Evolutionary conservation across 2,797 vertebrate genomes (phyloP), one percentile per base, ranked within the genome.

Genomic region (Hydrocynus forskahlii): DNA sequence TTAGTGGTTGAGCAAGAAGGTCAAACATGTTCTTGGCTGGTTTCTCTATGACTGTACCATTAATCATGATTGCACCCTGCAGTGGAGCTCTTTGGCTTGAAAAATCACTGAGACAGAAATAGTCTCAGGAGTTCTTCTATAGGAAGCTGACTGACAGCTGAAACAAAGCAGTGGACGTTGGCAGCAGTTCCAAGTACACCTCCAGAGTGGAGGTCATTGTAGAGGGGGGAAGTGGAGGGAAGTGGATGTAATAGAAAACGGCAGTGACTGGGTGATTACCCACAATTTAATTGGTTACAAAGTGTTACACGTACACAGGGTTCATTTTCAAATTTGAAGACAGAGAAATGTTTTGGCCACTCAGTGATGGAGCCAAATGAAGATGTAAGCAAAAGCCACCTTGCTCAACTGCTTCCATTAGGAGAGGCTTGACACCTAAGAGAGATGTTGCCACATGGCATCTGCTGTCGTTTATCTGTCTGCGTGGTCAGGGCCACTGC

Each of bases 91-190:
- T 69, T 68, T 69, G 75, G 63, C 71, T 69, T 21, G 76, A 54
- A 85, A 55, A 83, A 85, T 72, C 81, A 80, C 73, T 67, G 78
- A 83, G 78, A 84, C 23, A 76, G 70, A 79, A 85, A 76, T 21
- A 5, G 79, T 10, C 62, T 59, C 75, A 67, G 52, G 59, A 69
- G 75, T 55, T 70, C 67, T 75, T 45, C 67, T 43, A 67, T 72
- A 64, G 79, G 66, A 80, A 71, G 75, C 59, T 76, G 79, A 85
- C 23, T 83, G 84, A 78, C 83, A 82, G 81, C 19, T 70, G 35
- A 74, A 76, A 80, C 66, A 80, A 50, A 9, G 52, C 25, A 67
- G 67, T 74, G 81, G 79, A 77, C 82, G 82, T 80, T 82, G 67
- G 79, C 73, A 78, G 82, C 54, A 59, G 81, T 70, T 55, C 68